Conservation (phyloP, 2,888 invertebrate genomes). For the Pherbina coryleti region DNA sequence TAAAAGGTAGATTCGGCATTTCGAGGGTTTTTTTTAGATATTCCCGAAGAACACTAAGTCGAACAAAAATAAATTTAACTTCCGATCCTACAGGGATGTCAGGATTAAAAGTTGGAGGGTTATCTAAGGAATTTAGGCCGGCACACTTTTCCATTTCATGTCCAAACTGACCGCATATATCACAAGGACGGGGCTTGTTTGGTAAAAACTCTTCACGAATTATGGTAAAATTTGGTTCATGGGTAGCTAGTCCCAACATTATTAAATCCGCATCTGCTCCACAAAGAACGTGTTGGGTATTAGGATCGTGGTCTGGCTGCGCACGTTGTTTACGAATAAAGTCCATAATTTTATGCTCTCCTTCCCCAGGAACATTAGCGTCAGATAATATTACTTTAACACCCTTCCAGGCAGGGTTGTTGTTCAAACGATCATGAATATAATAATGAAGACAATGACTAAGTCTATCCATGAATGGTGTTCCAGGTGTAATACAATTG, state of each 20-base stretch:
- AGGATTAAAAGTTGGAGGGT: conserved; percentile 67
- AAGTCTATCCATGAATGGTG: conserved; percentile 95
- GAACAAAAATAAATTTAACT: conserved; percentile 91
- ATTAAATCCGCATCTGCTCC: conserved; percentile 99
- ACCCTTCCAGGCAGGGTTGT: conserved; percentile 93
- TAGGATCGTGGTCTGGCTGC: conserved; percentile 96
- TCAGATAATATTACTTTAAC: conserved; percentile 98
- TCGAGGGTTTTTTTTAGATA: conserved; percentile 89
- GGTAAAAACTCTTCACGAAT: conserved; percentile 99
- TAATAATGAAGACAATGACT: conserved; percentile 79
- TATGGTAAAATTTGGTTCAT: conserved; percentile 99
- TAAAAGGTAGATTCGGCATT: conserved; percentile 94
- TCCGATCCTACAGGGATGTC: conserved; percentile 79
- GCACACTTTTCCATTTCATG: conserved; percentile 96
- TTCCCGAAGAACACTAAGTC: conserved; percentile 92
- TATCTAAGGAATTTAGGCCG: conserved; percentile 74
- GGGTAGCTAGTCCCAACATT: conserved; percentile 98
- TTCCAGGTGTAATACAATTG: conserved; percentile 99
- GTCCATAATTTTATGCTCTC: conserved; percentile 99
- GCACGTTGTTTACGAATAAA: conserved; percentile 95
- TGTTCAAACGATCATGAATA: conserved; percentile 76
- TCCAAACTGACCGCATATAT: conserved; percentile 90
- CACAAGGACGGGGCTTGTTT: conserved; percentile 95
- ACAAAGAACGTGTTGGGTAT: conserved; percentile 97
- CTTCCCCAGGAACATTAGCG: conserved; percentile 97